phyloP scores from a whole-genome alignment of 2,797 vertebrate species.

The Tauraco hartlaubi region DNA sequence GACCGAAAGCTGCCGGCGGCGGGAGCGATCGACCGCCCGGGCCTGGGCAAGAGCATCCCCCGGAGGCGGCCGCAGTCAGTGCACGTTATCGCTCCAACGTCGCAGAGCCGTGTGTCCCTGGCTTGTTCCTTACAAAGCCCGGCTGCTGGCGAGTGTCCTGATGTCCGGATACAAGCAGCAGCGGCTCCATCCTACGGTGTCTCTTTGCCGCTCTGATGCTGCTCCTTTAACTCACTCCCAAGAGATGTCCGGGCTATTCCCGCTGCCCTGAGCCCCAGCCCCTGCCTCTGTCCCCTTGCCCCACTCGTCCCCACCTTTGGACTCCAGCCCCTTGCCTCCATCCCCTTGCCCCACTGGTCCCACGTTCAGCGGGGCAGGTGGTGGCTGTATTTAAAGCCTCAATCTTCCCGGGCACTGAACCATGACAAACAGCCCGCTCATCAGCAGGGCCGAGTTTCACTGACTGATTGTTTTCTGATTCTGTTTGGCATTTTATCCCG shows the following conservation, averaged over 20 bases:
- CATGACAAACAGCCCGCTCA: not conserved
- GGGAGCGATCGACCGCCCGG: not conserved
- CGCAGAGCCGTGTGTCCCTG: not conserved
- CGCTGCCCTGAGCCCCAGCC: not conserved
- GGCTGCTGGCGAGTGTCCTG: rapidly evolving
- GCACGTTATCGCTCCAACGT: not conserved
- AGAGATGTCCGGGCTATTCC: rapidly evolving
- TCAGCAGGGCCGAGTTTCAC: not conserved
- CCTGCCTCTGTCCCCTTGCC: not conserved
- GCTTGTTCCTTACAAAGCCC: not conserved
- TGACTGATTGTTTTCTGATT: slow-evolving; percentile 73
- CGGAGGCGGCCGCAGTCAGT: slow-evolving; percentile 34
- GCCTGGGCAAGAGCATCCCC: slow-evolving; percentile 67
- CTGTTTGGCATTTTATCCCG: slow-evolving; percentile 67
- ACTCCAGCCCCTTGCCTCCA: too few relatives aligned
- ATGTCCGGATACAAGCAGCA: rapidly evolving
- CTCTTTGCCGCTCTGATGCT: not conserved
- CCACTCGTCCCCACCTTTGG: too few relatives aligned
- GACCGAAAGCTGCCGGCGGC: not conserved
- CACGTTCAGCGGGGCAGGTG: not conserved
- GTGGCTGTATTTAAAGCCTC: slow-evolving; percentile 34
- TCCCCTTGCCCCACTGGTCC: not conserved
- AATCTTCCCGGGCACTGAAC: slow-evolving; percentile 53
- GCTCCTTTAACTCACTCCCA: not conserved
- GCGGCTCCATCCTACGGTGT: rapidly evolving